Evolutionary conservation across 1,140 invertebrate genomes (phyloP).

Genomic region (Drosophila serrata): DNA sequence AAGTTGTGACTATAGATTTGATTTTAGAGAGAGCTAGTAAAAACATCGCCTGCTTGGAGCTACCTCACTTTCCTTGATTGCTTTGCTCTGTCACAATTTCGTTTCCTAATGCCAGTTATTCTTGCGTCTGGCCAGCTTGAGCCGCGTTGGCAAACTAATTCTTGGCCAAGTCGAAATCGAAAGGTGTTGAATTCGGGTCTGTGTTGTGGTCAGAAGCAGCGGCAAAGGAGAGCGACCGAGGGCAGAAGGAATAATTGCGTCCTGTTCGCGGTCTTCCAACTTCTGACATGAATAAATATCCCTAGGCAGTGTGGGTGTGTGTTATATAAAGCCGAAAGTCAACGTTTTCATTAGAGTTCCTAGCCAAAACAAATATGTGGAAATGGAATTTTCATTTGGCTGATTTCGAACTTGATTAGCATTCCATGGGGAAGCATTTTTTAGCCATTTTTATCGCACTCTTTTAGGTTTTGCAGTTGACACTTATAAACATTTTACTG

Average conservation of each 20-base stretch:
- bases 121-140: conserved; percentile 71
- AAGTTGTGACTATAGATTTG: conserved; percentile 3
- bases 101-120: conserved; percentile 7
- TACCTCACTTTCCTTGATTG: background rate
- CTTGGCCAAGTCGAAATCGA: conserved; percentile 49
- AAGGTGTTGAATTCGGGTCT: conserved; percentile 81
- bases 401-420: conserved; percentile 24
- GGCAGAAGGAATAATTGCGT: conserved; percentile 66
- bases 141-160: conserved; percentile 75
- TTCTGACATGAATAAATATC: conserved; percentile 63
- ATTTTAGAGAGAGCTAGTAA: conserved; percentile 1
- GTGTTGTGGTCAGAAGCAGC: conserved; percentile 63
- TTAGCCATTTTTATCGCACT: conserved; percentile 4
- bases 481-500: background rate
- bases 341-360: conserved; percentile 46
- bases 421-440: conserved; percentile 17
- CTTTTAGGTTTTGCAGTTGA: background rate
- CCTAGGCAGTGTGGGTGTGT: conserved; percentile 3
- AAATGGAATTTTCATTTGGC: conserved; percentile 32
- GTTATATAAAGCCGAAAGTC: conserved; percentile 37
- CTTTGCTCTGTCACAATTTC: background rate
- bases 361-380: conserved; percentile 38
- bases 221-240: conserved; percentile 7
- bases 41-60: background rate
- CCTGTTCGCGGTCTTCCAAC: conserved; percentile 70